Evolutionary conservation across 2,113 vertebrate genomes (phyloP).

Genomic region (Aegotheles bennettii): DNA sequence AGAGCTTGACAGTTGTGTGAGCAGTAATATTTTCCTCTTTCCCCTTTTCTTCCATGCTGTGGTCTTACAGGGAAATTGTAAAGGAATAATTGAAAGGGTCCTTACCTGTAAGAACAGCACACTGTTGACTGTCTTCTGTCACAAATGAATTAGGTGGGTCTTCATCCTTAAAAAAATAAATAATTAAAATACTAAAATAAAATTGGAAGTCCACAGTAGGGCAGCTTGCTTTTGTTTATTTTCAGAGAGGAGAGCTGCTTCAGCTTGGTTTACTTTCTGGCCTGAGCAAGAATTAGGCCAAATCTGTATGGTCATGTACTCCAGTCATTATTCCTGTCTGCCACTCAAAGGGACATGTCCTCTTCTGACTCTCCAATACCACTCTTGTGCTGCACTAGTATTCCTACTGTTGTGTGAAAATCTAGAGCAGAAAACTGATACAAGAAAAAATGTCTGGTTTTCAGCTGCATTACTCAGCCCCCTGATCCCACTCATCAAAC

Average conservation of each 20-base stretch:
- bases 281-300: not conserved
- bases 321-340: not conserved
- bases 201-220: not conserved
- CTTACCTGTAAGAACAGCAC: slow-evolving; percentile 43
- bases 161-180: not conserved
- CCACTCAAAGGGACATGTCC: not conserved
- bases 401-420: not conserved
- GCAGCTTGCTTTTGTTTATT: not conserved
- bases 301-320: not conserved
- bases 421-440: not conserved
- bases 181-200: not conserved
- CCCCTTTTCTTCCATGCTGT: not conserved
- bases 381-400: not conserved
- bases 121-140: slow-evolving; percentile 1
- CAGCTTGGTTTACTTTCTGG: not conserved
- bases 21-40: not conserved
- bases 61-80: not conserved
- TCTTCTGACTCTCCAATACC: not conserved
- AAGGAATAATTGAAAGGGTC: not conserved
- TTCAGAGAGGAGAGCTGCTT: not conserved
- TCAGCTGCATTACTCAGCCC: not conserved
- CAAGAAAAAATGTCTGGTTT: not conserved
- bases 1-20: not conserved
- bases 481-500: not conserved
- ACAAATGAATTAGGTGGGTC: slow-evolving; percentile 8